Conservation (phyloP, 2,888 invertebrate genomes). For the Seladonia tumulorum region DNA sequence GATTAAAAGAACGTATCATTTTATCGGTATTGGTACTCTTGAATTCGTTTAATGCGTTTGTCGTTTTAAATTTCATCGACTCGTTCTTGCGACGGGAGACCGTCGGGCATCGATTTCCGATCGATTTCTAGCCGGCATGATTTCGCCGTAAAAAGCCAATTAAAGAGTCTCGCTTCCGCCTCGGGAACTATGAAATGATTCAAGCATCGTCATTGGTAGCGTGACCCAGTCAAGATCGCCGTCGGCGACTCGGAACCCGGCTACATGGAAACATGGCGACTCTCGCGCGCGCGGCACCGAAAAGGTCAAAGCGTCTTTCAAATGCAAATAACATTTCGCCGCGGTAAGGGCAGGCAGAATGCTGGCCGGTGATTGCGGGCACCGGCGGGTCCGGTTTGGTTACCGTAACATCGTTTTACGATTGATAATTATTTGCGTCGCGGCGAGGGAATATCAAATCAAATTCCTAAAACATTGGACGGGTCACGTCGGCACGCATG, state of each 20-base stretch:
- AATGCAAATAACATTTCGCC: conserved; percentile 74
- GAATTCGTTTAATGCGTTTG: too few species aligned
- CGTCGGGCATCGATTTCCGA: neutral
- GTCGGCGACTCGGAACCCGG: conserved; percentile 43
- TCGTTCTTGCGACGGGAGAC: too few species aligned
- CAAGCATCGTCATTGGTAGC: neutral
- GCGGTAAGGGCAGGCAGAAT: conserved; percentile 47
- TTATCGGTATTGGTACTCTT: too few species aligned
- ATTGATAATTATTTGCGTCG: conserved; percentile 59
- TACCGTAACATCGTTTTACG: conserved; percentile 46
- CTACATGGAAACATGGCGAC: conserved; percentile 31
- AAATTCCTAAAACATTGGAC: conserved; percentile 48
- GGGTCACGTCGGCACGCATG: conserved; percentile 53
- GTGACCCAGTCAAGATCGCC: conserved; percentile 53
- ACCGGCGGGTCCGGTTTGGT: conserved; percentile 30
- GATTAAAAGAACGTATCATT: too few species aligned
- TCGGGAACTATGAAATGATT: neutral
- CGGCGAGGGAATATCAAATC: conserved; percentile 48
- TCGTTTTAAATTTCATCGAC: too few species aligned
- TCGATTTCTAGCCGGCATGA: neutral
- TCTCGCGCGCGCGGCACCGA: conserved; percentile 46
- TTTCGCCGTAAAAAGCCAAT: neutral
- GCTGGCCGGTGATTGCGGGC: conserved; percentile 51
- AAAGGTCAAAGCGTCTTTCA: conserved; percentile 78
- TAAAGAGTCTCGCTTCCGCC: conserved; percentile 9